These are phyloP conservation scores for Ophiothrix spiculata DNA, from an alignment of 35 echinoderm and acorn worm genomes.

Conservation along the genomic window DNA sequence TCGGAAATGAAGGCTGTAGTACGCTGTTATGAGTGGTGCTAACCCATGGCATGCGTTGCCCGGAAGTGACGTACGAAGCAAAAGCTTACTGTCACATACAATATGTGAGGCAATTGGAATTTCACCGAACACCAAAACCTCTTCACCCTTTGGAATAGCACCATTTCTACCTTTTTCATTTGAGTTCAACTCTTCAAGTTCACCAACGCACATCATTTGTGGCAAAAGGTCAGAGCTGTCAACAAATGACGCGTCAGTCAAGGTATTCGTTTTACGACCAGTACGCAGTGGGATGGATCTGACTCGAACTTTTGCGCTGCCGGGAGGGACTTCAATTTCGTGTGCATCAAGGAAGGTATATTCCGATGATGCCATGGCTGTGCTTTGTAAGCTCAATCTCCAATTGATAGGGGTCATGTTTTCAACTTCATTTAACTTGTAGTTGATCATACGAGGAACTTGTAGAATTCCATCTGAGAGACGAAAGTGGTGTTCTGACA, in stretches of 20 bases:
- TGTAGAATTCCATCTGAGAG: too few species aligned
- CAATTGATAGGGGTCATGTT: too few species aligned
- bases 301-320: constrained; percentile 41
- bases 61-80: constrained; percentile 48
- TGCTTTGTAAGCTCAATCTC: too few species aligned
- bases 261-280: constrained; percentile 26
- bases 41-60: constrained; percentile 42
- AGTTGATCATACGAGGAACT: too few species aligned
- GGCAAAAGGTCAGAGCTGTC: constrained; percentile 27
- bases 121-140: constrained; percentile 58
- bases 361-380: constrained; percentile 28
- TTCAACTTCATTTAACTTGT: too few species aligned
- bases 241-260: not conserved
- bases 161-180: constrained; percentile 22
- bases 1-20: constrained; percentile 66
- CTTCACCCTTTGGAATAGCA: too few species aligned
- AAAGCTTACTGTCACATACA: constrained; percentile 30
- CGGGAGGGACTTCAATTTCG: too few species aligned
- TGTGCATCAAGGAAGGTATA: constrained; percentile 1
- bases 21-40: constrained; percentile 62
- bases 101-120: constrained; percentile 59
- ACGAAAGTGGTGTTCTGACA: too few species aligned
- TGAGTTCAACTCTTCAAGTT: constrained; percentile 52
- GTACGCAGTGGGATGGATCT: constrained; percentile 45
- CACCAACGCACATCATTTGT: constrained; percentile 49